These are phyloP conservation scores for Pteropus alecto DNA, from an alignment of 2,113 vertebrate species.

Conservation along the genomic window DNA sequence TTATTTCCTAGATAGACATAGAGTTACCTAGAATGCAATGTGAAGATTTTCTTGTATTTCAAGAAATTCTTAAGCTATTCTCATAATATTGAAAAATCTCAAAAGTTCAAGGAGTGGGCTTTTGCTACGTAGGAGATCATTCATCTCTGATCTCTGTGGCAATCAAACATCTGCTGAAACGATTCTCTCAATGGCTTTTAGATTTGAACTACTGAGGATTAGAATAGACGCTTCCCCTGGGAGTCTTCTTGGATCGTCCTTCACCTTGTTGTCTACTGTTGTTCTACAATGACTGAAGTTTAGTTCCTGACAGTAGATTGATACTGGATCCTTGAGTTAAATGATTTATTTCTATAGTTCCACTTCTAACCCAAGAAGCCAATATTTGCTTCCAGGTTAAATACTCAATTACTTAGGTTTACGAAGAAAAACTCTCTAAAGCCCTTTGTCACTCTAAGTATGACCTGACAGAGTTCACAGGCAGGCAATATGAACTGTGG, in stretches of 20 bases:
- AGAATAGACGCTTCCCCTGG: constrained; percentile 35
- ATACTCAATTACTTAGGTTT: constrained; percentile 37
- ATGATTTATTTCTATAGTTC: constrained; percentile 41
- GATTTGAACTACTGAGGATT: constrained; percentile 12
- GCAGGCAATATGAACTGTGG: not conserved
- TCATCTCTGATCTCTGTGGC: not conserved
- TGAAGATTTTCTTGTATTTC: not conserved
- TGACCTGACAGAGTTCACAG: not conserved
- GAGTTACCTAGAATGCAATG: not conserved
- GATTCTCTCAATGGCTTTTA: constrained; percentile 33
- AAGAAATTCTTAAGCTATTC: constrained; percentile 4
- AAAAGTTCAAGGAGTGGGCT: not conserved
- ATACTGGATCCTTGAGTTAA: constrained; percentile 15
- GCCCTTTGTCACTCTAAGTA: constrained; percentile 31
- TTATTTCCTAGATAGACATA: not conserved
- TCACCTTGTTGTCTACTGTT: not conserved
- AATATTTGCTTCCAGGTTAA: constrained; percentile 47
- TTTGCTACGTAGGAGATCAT: not conserved
- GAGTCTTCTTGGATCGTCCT: not conserved
- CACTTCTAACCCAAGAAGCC: constrained; percentile 39
- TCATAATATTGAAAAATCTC: constrained; percentile 2
- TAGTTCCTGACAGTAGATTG: constrained; percentile 17
- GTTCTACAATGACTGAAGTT: not conserved
- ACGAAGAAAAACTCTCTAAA: constrained; percentile 42
- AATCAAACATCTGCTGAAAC: constrained; percentile 50